Conservation (phyloP, 1,140 invertebrate species). For the Holcopasites calliopsidis region DNA sequence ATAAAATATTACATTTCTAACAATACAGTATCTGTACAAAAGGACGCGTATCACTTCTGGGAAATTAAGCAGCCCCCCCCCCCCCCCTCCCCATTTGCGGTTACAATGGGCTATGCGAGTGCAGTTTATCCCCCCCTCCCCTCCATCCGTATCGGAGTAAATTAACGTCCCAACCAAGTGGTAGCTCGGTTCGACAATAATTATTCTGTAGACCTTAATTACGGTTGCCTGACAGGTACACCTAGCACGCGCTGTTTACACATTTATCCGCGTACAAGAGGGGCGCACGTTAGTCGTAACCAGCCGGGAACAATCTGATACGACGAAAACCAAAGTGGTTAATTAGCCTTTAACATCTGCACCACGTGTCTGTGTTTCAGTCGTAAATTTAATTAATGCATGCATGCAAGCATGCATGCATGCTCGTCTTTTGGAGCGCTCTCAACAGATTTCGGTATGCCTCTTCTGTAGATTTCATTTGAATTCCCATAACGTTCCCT, state of each 20-base stretch:
- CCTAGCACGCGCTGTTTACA: background rate
- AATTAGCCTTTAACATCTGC: background rate
- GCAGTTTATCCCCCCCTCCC: background rate
- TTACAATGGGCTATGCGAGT: background rate
- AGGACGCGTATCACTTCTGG: background rate
- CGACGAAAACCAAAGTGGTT: background rate
- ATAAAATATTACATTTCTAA: too few species aligned
- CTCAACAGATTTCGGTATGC: too few species aligned
- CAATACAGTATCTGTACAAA: too few species aligned
- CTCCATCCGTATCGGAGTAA: too few species aligned
- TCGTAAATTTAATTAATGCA: background rate
- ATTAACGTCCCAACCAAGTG: background rate
- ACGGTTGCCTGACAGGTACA: background rate
- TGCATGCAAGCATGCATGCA: too few species aligned
- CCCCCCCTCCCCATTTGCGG: background rate
- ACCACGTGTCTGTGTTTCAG: background rate
- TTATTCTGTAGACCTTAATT: conserved; percentile 15
- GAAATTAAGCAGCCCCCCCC: conserved; percentile 12
- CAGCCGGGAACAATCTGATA: background rate
- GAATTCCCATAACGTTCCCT: too few species aligned
- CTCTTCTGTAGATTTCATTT: too few species aligned
- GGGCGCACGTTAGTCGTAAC: background rate
- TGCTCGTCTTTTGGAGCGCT: too few species aligned
- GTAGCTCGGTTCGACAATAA: background rate
- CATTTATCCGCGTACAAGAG: background rate